Conservation (phyloP, 2,797 vertebrate species). For the Platalea minor region DNA sequence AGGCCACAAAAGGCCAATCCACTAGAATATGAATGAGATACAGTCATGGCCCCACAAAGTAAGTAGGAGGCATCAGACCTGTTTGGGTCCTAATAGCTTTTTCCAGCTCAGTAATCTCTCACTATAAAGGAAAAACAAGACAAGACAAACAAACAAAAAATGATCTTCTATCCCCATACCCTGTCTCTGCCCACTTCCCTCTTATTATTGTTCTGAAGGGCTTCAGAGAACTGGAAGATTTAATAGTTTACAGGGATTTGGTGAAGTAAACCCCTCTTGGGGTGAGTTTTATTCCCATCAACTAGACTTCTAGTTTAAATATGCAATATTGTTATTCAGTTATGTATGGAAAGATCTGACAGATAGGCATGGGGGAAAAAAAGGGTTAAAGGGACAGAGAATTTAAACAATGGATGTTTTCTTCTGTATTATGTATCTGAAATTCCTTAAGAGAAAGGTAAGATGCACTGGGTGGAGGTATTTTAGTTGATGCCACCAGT, state of each 20-base stretch:
- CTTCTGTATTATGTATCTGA: not conserved
- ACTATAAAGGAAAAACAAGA: conserved; percentile 29
- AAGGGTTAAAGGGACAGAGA: not conserved
- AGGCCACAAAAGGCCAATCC: conserved; percentile 54
- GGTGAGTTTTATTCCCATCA: not conserved
- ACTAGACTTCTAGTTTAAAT: not conserved
- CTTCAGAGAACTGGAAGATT: conserved; percentile 15
- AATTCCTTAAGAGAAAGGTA: not conserved
- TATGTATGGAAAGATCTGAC: not conserved
- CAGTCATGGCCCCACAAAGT: conserved; percentile 10
- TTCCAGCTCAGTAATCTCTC: conserved; percentile 56
- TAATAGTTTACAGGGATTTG: not conserved
- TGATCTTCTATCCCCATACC: not conserved
- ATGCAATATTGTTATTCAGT: not conserved
- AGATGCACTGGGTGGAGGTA: not conserved
- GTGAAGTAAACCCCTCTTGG: not conserved
- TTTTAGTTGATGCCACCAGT: not conserved
- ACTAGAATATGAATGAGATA: conserved; percentile 65
- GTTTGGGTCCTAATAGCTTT: conserved; percentile 55
- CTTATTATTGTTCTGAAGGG: conserved; percentile 16
- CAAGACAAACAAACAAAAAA: conserved; percentile 37
- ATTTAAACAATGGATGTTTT: not conserved
- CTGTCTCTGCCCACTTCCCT: not conserved
- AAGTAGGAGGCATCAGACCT: conserved; percentile 33
- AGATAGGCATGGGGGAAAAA: not conserved